Percentiles rank a stretch among this genome's conserved stretches.
Conservation (phyloP, 1,140 invertebrate genomes). For the Liolophura sinensis region DNA sequence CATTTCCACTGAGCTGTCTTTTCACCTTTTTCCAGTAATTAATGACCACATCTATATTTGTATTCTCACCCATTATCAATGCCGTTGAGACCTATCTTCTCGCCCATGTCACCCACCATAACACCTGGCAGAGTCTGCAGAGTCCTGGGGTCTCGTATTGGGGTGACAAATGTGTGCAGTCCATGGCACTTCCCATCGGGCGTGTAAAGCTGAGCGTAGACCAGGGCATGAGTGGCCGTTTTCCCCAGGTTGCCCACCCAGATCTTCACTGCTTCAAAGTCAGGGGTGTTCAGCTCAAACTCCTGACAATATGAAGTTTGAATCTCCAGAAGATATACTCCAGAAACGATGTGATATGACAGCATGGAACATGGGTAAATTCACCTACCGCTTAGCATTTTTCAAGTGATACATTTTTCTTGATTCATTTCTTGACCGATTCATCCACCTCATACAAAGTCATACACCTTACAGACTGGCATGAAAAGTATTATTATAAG, state of each 20-base stretch:
- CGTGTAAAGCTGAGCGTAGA: conserved; percentile 88
- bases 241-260: conserved; percentile 79
- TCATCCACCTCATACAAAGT: too few relatives aligned
- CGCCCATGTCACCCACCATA: conserved; percentile 83
- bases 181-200: conserved; percentile 82
- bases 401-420: too few relatives aligned
- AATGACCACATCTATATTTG: too few relatives aligned
- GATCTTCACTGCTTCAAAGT: conserved; percentile 93
- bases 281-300: conserved; percentile 89
- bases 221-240: conserved; percentile 80
- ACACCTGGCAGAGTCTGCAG: conserved; percentile 75
- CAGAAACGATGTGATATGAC: too few relatives aligned
- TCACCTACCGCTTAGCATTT: too few relatives aligned
- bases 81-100: conserved; percentile 86
- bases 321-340: too few relatives aligned
- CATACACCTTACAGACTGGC: too few relatives aligned
- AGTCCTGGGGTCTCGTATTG: conserved; percentile 77
- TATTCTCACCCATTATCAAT: conserved; percentile 80
- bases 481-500: too few relatives aligned
- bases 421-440: too few relatives aligned
- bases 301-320: conserved; percentile 59
- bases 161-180: conserved; percentile 82
- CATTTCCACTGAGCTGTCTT: too few relatives aligned
- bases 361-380: too few relatives aligned
- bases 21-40: not conserved